Conservation (phyloP, 2,113 vertebrate genomes). For the Charina bottae region DNA sequence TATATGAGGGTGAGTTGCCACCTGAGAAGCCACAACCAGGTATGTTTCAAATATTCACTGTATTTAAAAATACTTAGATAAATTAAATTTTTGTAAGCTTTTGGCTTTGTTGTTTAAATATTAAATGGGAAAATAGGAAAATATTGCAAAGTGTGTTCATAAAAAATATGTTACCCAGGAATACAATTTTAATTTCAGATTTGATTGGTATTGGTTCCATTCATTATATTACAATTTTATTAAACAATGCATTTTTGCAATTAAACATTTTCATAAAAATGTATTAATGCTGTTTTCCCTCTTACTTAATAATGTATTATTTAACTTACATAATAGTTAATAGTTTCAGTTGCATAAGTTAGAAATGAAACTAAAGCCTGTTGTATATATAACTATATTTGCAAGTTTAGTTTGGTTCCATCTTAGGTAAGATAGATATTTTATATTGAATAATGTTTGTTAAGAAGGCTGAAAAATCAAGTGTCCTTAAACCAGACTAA, state of each 20-base stretch:
- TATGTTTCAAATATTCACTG: slow-evolving; percentile 30
- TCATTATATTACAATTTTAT: background rate
- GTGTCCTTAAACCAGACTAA: background rate
- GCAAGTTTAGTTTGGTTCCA: background rate
- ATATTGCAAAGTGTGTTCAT: background rate
- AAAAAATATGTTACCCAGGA: background rate
- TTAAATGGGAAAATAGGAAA: background rate
- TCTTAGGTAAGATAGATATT: background rate
- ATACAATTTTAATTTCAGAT: background rate
- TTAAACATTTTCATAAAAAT: too few relatives aligned
- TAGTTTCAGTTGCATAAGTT: background rate
- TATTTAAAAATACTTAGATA: slow-evolving; percentile 11
- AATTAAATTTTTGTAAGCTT: background rate
- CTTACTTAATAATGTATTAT: too few relatives aligned
- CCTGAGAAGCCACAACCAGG: slow-evolving; percentile 24
- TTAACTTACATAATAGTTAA: background rate
- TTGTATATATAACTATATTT: background rate
- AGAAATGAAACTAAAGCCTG: background rate
- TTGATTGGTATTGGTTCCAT: background rate
- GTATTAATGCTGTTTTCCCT: too few relatives aligned
- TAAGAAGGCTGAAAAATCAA: background rate
- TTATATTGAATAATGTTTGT: background rate
- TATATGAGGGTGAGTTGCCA: accelerated
- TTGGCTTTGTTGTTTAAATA: background rate
- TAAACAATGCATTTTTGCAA: background rate